Percentiles rank a stretch among this genome's conserved stretches.
Conservation (phyloP, 2,888 invertebrate genomes). For the Dinocampus coccinellae region DNA sequence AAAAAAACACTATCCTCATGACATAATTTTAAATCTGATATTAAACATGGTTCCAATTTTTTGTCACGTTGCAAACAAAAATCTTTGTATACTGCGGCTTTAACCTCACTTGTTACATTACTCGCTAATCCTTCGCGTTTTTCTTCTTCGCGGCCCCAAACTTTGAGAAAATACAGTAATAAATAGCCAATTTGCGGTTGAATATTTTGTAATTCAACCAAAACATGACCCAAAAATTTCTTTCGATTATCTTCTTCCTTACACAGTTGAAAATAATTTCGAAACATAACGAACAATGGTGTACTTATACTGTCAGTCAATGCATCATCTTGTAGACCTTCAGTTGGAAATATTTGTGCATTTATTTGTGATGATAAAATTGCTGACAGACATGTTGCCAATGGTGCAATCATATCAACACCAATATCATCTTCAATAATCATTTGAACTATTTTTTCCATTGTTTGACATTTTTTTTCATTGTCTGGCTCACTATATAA, state of each 20-base stretch:
- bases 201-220: constrained; percentile 78
- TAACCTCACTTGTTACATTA: constrained; percentile 73
- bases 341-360: constrained; percentile 72
- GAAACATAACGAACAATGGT: constrained; percentile 89
- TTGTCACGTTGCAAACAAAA: constrained; percentile 86
- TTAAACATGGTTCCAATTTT: constrained; percentile 80
- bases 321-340: constrained; percentile 72
- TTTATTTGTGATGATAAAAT: constrained; percentile 73
- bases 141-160: constrained; percentile 74
- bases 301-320: constrained; percentile 84
- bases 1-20: constrained; percentile 91
- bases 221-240: constrained; percentile 82
- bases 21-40: constrained; percentile 87
- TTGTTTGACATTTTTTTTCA: constrained; percentile 75
- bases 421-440: constrained; percentile 76
- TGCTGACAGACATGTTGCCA: constrained; percentile 75
- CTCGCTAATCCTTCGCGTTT: constrained; percentile 70
- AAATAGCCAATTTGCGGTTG: constrained; percentile 86
- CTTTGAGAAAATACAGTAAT: constrained; percentile 91
- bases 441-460: constrained; percentile 76
- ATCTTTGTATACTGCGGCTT: constrained; percentile 88
- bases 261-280: constrained; percentile 80
- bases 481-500: constrained; percentile 74
- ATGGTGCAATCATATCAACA: constrained; percentile 72
- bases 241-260: constrained; percentile 81